Conservation (phyloP, 2,113 vertebrate genomes). For the crab-eating macaque (Macaca fascicularis) region DNA sequence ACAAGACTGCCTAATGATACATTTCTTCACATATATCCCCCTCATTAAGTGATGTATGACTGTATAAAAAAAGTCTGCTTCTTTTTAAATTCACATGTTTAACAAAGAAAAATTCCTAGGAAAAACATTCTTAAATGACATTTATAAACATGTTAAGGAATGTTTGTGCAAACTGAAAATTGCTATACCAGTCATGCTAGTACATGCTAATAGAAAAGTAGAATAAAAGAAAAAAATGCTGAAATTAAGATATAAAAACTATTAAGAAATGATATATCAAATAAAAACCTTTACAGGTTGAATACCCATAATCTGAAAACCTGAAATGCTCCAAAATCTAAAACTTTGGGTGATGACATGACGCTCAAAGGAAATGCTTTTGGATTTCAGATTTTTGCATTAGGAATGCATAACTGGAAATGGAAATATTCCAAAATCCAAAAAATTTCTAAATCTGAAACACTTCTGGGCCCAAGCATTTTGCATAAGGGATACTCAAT, state of each 20-base stretch:
- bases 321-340: background rate
- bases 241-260: constrained; percentile 10
- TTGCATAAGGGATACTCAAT: background rate
- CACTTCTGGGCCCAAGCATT: background rate
- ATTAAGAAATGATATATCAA: background rate
- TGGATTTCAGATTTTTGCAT: background rate
- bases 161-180: background rate
- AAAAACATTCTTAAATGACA: background rate
- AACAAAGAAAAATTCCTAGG: background rate
- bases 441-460: background rate
- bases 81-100: background rate
- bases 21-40: background rate
- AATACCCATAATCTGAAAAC: background rate
- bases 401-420: background rate
- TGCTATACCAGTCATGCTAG: background rate
- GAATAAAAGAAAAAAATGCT: background rate
- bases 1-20: background rate
- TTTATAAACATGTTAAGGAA: background rate
- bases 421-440: background rate
- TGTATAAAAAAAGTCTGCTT: background rate
- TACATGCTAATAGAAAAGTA: background rate
- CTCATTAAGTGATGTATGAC: background rate
- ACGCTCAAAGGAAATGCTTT: background rate
- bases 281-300: background rate
- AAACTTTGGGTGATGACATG: background rate